phyloP scores from a whole-genome alignment of 2,797 vertebrate species.

The Syngnathus acus region DNA sequence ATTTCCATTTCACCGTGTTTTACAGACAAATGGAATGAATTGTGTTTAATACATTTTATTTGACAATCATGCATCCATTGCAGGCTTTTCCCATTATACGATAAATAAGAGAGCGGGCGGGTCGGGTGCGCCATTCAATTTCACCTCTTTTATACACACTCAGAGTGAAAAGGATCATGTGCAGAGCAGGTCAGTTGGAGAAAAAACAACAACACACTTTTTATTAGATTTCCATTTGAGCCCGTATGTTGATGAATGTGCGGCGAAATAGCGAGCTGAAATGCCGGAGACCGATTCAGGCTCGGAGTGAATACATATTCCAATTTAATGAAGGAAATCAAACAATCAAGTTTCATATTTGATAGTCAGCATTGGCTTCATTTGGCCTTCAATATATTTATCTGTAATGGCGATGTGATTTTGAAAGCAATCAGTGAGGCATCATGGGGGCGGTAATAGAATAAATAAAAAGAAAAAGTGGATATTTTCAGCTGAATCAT shows the following conservation, averaged over 20 bases:
- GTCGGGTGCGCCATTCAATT: slow-evolving; percentile 38
- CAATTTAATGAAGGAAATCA: background rate
- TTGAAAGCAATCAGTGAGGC: background rate
- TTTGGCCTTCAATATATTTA: background rate
- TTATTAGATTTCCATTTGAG: slow-evolving; percentile 30
- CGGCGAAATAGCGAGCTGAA: background rate
- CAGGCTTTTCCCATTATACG: slow-evolving; percentile 34
- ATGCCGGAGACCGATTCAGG: background rate
- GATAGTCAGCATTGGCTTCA: background rate
- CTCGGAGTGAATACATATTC: background rate
- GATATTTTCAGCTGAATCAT: background rate
- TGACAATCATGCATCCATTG: slow-evolving; percentile 23
- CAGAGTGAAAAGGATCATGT: slow-evolving; percentile 31
- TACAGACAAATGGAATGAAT: slow-evolving; percentile 16
- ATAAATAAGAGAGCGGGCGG: slow-evolving; percentile 26
- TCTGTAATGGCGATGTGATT: background rate
- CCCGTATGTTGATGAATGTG: slow-evolving; percentile 3
- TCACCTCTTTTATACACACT: slow-evolving; percentile 38
- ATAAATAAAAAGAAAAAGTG: background rate
- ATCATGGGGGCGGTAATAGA: too few relatives aligned
- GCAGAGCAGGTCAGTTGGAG: slow-evolving; percentile 18
- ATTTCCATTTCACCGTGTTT: slow-evolving; percentile 21
- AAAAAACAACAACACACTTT: slow-evolving; percentile 20
- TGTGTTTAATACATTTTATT: slow-evolving; percentile 36
- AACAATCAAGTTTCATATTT: background rate